A percentile compares a stretch with the other conserved stretches of the same genome.
Evolutionary conservation across 2,113 vertebrate species (phyloP).

Genomic region (Macaca fascicularis): DNA sequence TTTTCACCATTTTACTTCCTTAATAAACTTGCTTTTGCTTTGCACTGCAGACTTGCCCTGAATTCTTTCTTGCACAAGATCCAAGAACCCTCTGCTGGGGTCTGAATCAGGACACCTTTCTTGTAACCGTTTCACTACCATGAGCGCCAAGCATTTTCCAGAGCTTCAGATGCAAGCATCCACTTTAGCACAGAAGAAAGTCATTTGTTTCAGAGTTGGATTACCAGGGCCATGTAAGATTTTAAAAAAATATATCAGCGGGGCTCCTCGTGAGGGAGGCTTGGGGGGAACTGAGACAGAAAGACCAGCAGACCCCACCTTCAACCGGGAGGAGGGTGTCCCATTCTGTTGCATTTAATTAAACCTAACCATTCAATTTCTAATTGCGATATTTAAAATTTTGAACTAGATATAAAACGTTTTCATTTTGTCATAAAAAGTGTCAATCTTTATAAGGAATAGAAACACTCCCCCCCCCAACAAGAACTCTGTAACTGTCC

Average conservation of each 20-base stretch:
- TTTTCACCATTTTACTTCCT: no score
- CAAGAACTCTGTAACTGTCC: constrained; percentile 72
- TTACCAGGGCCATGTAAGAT: background rate
- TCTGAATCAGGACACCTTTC: no score
- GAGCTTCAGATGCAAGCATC: background rate
- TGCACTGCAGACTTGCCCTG: no score
- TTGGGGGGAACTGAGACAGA: background rate
- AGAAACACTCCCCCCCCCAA: constrained; percentile 38
- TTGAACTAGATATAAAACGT: constrained; percentile 44
- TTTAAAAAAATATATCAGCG: background rate
- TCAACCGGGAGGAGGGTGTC: background rate
- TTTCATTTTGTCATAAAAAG: constrained; percentile 53
- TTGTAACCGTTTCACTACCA: accelerated
- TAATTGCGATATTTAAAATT: constrained; percentile 48
- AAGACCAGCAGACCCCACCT: background rate
- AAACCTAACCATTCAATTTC: background rate
- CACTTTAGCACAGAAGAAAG: background rate
- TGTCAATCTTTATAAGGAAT: constrained; percentile 62
- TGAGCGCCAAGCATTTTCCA: accelerated
- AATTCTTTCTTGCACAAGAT: no score
- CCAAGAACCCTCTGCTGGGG: no score
- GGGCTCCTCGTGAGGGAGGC: background rate
- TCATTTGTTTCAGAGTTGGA: background rate
- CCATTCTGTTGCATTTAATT: background rate
- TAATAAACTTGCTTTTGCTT: no score